A percentile compares a stretch with the other conserved stretches of the same genome.
Conservation (phyloP, 2,113 vertebrate species). For the Lontra canadensis region DNA sequence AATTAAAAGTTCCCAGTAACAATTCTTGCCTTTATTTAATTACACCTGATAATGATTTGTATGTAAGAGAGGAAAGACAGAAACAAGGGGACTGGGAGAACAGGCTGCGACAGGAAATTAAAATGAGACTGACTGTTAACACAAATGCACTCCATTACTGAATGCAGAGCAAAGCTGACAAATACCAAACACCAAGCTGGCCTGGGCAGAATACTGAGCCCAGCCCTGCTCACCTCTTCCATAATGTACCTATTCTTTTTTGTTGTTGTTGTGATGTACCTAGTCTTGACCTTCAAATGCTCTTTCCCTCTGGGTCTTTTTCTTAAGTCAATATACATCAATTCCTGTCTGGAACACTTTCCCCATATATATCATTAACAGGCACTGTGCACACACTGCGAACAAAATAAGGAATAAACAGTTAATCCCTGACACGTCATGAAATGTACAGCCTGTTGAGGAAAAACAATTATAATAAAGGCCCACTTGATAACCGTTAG, state of each 20-base stretch:
- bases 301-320: neutral
- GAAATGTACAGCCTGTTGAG: neutral
- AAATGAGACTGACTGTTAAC: neutral
- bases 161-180: neutral
- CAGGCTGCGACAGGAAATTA: neutral
- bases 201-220: neutral
- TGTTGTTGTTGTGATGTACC: neutral
- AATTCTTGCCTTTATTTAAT: constrained; percentile 6
- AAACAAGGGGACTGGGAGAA: neutral
- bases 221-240: neutral
- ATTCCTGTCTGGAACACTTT: neutral
- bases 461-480: neutral
- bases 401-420: neutral
- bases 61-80: neutral
- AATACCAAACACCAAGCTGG: neutral
- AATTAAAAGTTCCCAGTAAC: neutral
- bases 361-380: neutral
- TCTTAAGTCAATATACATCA: neutral
- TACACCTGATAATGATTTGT: neutral
- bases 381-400: neutral
- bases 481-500: neutral
- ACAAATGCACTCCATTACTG: neutral
- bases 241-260: neutral
- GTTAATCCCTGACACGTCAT: neutral
- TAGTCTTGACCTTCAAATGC: neutral